Evolutionary conservation across 2,113 vertebrate species (phyloP), one percentile per base, ranked within the genome.

Genomic region (Oncorhynchus mykiss): DNA sequence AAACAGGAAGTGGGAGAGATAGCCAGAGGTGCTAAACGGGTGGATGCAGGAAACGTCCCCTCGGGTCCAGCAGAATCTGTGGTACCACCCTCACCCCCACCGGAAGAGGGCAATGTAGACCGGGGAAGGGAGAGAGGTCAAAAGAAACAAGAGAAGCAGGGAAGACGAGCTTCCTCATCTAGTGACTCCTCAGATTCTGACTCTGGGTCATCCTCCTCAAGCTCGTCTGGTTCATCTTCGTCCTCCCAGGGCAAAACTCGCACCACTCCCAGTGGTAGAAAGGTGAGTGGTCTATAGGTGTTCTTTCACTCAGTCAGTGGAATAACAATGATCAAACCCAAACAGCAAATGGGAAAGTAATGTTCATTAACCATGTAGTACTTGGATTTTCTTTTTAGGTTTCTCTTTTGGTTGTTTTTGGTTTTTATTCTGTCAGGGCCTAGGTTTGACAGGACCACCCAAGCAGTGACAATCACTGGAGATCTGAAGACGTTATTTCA

Each of bases 131-230:
- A 73, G 72, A 85, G 78, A 84, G 81, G 80, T 29, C 16, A 54
- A 75, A 82, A 85, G 65, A 87, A 87, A 29, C 71, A 82, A 5
- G 80, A 85, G 45, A 90, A 87, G 70, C 75, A 24, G 71, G 70
- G 70, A 34, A 82, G 84, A 71, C 81, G 77, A 45, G 90, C 91
- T 27, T 90, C 80, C 29, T 79, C 91, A 0, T 93, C 91, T 1
- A 85, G 88, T 7, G 89, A 91, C 62, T 90, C 88, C 22, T 92
- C 92, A 14, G 92, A 92, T 18, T 93, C 92, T 0, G 93, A 91
- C 72, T 92, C 93, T 77, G 90, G 83, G 57, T 93, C 93, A 11
- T 94, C 93, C 27, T 92, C 92, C 6, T 93, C 93, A 29, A 71
- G 9, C 6, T 94, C 91, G 14, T 93, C 92, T 1, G 65, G 72